A percentile compares a stretch with the other conserved stretches of the same genome.
phyloP scores from a whole-genome alignment of 2,797 vertebrate genomes.

The Myotis planiceps region DNA sequence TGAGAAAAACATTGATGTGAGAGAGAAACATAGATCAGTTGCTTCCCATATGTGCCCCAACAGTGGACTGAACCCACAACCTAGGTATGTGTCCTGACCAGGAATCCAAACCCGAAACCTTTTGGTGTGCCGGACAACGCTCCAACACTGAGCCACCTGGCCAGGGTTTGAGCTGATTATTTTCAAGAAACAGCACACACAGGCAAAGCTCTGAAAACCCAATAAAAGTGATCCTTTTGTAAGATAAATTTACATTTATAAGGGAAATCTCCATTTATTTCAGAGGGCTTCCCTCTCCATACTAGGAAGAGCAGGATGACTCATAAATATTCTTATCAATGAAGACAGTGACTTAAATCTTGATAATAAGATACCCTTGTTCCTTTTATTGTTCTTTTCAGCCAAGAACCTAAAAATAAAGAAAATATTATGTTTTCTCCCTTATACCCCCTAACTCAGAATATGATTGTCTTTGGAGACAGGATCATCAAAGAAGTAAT shows the following conservation, averaged over 20 bases:
- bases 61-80: too few relatives aligned
- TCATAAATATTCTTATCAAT: not conserved
- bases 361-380: not conserved
- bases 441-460: not conserved
- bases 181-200: not conserved
- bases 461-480: not conserved
- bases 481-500: not conserved
- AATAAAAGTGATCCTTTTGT: not conserved
- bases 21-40: not conserved
- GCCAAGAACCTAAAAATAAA: not conserved
- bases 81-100: too few relatives aligned
- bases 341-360: not conserved
- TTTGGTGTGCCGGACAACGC: too few relatives aligned
- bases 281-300: not conserved
- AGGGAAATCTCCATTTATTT: not conserved
- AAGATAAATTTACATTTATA: not conserved
- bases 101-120: too few relatives aligned
- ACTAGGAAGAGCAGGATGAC: not conserved
- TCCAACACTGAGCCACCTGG: too few relatives aligned
- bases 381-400: not conserved
- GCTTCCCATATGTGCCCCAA: too few relatives aligned
- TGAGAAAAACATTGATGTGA: not conserved
- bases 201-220: not conserved
- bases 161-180: not conserved
- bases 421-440: not conserved